Evolutionary conservation across 1,140 invertebrate genomes (phyloP).

Genomic region (Atta texana): DNA sequence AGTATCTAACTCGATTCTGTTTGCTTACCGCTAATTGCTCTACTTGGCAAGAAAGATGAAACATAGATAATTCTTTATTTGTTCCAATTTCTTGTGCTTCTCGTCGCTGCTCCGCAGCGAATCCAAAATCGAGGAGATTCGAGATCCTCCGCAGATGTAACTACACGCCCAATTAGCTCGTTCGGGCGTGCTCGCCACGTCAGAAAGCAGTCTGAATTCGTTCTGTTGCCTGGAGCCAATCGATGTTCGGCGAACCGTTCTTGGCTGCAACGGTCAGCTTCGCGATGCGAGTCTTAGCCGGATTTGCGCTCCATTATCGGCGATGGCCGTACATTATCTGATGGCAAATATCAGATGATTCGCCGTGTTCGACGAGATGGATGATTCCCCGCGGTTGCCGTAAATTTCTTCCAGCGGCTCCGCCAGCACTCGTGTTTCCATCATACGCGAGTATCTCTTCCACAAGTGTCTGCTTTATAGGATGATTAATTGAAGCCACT

Average conservation of each 20-base stretch:
- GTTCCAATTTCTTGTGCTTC: background rate
- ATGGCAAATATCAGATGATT: constrained; percentile 60
- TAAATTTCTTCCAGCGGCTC: background rate
- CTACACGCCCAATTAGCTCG: constrained; percentile 25
- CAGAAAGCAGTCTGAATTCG: constrained; percentile 6
- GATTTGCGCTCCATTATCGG: constrained; percentile 51
- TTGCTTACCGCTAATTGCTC: background rate
- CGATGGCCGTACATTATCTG: constrained; percentile 62
- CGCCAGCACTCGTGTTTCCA: constrained; percentile 41
- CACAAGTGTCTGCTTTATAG: background rate
- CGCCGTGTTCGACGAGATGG: constrained; percentile 5
- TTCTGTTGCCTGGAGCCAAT: constrained; percentile 11
- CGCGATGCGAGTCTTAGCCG: constrained; percentile 30
- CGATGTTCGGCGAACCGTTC: constrained; percentile 31
- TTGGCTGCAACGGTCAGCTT: constrained; percentile 47
- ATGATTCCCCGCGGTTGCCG: background rate
- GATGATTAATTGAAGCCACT: constrained; percentile 25
- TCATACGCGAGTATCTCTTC: constrained; percentile 47
- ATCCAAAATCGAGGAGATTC: background rate
- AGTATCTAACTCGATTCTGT: constrained; percentile 5
- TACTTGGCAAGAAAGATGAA: background rate
- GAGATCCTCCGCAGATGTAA: background rate
- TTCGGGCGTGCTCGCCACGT: constrained; percentile 9
- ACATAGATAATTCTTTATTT: background rate
- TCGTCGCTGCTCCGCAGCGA: background rate